phyloP scores from a whole-genome alignment of 2,797 vertebrate species.

The Syndactyla subalaris region DNA sequence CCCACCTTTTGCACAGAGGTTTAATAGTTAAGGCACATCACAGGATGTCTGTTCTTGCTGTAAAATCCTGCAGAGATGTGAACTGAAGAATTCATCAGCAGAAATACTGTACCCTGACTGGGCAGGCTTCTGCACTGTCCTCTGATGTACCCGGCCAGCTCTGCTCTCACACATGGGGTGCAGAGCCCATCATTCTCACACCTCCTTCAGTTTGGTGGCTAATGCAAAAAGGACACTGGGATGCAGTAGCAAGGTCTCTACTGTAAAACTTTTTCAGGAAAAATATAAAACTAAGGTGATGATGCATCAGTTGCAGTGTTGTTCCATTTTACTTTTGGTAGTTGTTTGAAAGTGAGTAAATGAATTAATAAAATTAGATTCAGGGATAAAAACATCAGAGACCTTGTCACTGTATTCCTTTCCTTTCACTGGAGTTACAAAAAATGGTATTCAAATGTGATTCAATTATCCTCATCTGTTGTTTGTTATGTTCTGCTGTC shows the following conservation, averaged over 20 bases:
- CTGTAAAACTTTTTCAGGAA: neutral
- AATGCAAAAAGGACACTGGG: neutral
- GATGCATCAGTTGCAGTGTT: neutral
- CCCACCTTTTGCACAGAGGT: neutral
- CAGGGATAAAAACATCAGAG: neutral
- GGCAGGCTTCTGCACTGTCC: neutral
- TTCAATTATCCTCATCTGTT: neutral
- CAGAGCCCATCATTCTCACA: neutral
- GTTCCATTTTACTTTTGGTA: conserved; percentile 3
- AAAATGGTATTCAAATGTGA: neutral
- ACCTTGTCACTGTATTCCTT: neutral
- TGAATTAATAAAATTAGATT: neutral
- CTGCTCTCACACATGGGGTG: neutral
- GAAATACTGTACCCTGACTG: neutral
- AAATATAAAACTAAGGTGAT: neutral
- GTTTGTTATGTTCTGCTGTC: neutral
- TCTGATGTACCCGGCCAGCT: neutral
- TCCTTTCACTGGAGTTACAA: neutral
- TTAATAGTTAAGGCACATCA: neutral
- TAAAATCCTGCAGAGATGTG: neutral
- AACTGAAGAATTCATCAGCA: neutral
- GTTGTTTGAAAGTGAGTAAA: neutral
- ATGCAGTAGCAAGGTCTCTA: neutral
- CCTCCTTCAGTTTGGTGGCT: neutral
- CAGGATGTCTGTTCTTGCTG: neutral